Evolutionary conservation across 1,140 invertebrate genomes (phyloP).

Genomic region (Apis dorsata): DNA sequence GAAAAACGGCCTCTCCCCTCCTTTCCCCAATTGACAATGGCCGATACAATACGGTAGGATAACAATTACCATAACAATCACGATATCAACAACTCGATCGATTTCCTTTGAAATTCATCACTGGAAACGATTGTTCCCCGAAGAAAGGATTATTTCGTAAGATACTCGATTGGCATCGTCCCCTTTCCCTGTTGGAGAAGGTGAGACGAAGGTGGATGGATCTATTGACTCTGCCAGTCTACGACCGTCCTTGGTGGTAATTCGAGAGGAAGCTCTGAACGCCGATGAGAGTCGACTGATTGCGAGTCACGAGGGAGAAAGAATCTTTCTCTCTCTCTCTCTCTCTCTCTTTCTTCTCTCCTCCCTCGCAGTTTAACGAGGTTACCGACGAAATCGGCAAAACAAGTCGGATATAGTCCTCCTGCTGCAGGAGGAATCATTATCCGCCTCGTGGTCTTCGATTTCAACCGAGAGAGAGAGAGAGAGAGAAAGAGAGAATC

Average conservation of each 20-base stretch:
- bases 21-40: too few relatives aligned
- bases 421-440: not conserved
- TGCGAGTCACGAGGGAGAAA: conserved; percentile 56
- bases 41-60: too few relatives aligned
- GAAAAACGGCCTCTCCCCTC: too few relatives aligned
- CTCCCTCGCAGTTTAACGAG: conserved; percentile 54
- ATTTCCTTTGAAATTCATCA: too few relatives aligned
- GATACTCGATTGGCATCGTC: not conserved
- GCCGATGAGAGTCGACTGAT: conserved; percentile 57
- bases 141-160: too few relatives aligned
- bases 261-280: conserved; percentile 59
- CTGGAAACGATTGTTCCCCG: too few relatives aligned
- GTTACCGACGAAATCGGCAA: conserved; percentile 55
- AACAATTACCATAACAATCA: too few relatives aligned
- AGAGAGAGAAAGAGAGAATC: not conserved
- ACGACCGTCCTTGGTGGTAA: conserved; percentile 40
- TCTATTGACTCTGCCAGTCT: conserved; percentile 29
- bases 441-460: not conserved
- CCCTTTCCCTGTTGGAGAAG: not conserved
- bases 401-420: conserved; percentile 40
- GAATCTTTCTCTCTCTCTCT: conserved; percentile 3
- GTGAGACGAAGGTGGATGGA: not conserved
- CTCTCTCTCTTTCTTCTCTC: too few relatives aligned
- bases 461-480: conserved; percentile 12
- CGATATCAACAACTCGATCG: too few relatives aligned